These are phyloP conservation scores for Eira barbara DNA, from an alignment of 2,113 vertebrate genomes.

Conservation along the genomic window DNA sequence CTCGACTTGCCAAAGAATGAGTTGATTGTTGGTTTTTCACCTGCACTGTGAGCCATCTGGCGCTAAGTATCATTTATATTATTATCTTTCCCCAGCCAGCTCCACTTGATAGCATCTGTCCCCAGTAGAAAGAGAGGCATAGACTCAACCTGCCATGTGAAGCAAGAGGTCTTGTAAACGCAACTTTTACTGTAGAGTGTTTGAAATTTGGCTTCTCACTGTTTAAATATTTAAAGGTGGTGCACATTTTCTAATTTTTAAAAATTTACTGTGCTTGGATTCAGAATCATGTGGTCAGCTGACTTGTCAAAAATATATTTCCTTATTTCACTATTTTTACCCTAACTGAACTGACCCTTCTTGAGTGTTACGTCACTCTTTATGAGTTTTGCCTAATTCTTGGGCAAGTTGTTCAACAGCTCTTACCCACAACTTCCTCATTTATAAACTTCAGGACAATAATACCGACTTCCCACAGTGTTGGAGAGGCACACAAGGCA, in stretches of 20 bases:
- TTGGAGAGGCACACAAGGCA: neutral
- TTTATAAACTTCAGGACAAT: neutral
- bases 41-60: constrained; percentile 33
- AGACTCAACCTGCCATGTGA: neutral
- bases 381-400: neutral
- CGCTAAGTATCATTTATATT: constrained; percentile 52
- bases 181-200: neutral
- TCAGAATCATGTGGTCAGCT: neutral
- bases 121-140: neutral
- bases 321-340: neutral
- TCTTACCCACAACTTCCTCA: neutral
- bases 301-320: neutral
- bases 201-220: neutral
- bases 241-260: neutral
- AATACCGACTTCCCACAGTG: neutral
- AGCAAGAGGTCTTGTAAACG: neutral
- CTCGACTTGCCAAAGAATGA: constrained; percentile 16
- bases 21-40: constrained; percentile 41
- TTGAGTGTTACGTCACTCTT: neutral
- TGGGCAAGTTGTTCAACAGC: neutral
- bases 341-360: neutral
- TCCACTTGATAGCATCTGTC: constrained; percentile 47
- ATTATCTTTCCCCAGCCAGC: constrained; percentile 26
- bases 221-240: neutral
- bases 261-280: neutral